phyloP scores from a whole-genome alignment of 2,797 vertebrate species.

The Neosalanx taihuensis region DNA sequence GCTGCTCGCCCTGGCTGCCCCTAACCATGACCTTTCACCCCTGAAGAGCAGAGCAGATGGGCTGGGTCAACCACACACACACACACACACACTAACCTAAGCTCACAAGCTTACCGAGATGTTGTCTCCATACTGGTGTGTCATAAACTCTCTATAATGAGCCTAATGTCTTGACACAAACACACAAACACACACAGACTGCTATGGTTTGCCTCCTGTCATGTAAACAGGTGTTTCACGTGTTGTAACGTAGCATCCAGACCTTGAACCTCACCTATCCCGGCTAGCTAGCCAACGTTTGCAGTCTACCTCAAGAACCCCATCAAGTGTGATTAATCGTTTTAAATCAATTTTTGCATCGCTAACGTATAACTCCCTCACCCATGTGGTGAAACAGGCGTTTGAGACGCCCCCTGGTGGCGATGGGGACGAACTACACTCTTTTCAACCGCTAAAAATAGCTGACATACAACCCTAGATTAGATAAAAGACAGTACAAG shows the following conservation, averaged over 20 bases:
- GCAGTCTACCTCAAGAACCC: neutral
- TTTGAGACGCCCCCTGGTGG: conserved; percentile 37
- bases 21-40: conserved; percentile 15
- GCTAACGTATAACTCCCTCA: too few relatives aligned
- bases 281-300: neutral
- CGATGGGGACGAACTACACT: neutral
- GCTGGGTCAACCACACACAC: neutral
- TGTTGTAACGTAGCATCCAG: neutral
- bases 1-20: conserved; percentile 2
- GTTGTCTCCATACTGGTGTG: neutral
- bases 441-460: neutral
- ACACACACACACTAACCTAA: neutral
- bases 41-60: neutral
- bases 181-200: neutral
- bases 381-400: neutral
- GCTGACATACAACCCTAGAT: neutral
- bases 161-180: conserved; percentile 27
- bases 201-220: conserved; percentile 31
- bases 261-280: too few relatives aligned
- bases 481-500: neutral
- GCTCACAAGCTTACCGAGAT: neutral
- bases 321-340: neutral
- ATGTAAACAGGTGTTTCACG: conserved; percentile 19
- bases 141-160: conserved; percentile 37
- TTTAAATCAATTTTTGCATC: too few relatives aligned